Evolutionary conservation across 2,113 vertebrate genomes (phyloP).

Genomic region (Sebastes schlegelii): DNA sequence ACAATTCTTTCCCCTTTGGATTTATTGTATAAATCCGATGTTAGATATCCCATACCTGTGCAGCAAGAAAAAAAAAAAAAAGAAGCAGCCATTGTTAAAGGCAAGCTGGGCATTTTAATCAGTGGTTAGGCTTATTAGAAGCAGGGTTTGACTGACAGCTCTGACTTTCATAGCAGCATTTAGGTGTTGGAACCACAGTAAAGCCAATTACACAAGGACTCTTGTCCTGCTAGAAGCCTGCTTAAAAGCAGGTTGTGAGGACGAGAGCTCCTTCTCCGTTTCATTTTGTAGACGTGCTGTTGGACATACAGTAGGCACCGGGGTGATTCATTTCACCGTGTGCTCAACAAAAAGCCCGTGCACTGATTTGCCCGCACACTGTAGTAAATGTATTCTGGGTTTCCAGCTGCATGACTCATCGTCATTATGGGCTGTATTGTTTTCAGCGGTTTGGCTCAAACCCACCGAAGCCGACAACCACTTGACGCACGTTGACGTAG

Average conservation of each 20-base stretch:
- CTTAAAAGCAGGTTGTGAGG: conserved; percentile 11
- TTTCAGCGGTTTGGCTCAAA: conserved; percentile 33
- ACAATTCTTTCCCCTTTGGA: conserved; percentile 8
- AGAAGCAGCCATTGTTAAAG: conserved; percentile 31
- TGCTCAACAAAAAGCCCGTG: background rate
- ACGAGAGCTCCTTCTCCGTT: background rate
- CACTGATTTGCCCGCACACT: background rate
- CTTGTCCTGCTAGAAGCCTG: conserved; percentile 4
- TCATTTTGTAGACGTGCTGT: background rate
- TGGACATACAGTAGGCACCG: conserved; percentile 4
- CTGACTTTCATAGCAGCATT: conserved; percentile 30
- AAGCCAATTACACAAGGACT: conserved; percentile 48
- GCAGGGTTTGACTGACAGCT: conserved; percentile 46
- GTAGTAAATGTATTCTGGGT: conserved; percentile 35
- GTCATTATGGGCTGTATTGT: conserved; percentile 32
- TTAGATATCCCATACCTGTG: conserved; percentile 29
- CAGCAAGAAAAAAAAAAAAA: background rate
- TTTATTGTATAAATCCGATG: conserved; percentile 16
- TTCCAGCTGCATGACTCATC: conserved; percentile 53
- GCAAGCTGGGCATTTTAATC: conserved; percentile 36
- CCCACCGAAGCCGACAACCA: background rate
- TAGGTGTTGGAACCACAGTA: conserved; percentile 13
- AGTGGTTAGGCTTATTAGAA: conserved; percentile 47
- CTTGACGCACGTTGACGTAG: background rate
- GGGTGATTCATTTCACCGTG: conserved; percentile 34